A percentile compares a stretch with the other conserved stretches of the same genome.
phyloP scores from a whole-genome alignment of 2,888 invertebrate genomes.

The Cosmorhoe ocellata region DNA sequence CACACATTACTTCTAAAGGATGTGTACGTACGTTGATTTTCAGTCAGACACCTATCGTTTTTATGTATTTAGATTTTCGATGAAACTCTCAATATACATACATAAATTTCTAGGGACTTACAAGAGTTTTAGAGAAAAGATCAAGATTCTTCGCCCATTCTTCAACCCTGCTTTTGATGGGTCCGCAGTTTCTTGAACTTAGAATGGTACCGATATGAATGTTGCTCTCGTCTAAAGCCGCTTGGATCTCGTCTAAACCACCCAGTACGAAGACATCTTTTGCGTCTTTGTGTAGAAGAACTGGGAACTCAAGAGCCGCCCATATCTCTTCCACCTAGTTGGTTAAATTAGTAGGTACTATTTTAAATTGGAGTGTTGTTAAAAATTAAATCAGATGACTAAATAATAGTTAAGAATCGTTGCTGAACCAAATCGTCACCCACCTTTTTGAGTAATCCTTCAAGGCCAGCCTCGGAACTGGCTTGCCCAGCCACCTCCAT shows the following conservation, averaged over 20 bases:
- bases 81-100: too few species aligned
- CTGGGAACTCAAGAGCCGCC: conserved; percentile 90
- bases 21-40: too few species aligned
- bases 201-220: conserved; percentile 93
- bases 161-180: conserved; percentile 90
- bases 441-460: conserved; percentile 89
- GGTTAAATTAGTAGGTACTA: too few species aligned
- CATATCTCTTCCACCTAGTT: conserved; percentile 91
- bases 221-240: conserved; percentile 91
- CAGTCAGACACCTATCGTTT: too few species aligned
- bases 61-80: too few species aligned
- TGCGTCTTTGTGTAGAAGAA: conserved; percentile 89
- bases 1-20: too few species aligned
- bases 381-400: too few species aligned
- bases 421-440: neutral
- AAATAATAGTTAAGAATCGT: too few species aligned
- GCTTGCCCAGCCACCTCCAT: conserved; percentile 94
- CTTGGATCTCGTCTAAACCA: conserved; percentile 92
- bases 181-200: conserved; percentile 92
- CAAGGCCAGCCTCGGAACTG: conserved; percentile 92
- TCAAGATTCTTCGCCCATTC: conserved; percentile 91
- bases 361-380: too few species aligned
- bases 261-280: conserved; percentile 93
- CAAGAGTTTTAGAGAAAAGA: conserved; percentile 91
- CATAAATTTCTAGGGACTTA: too few species aligned